A percentile compares a stretch with the other conserved stretches of the same genome.
These are phyloP conservation scores for Ormyrus thymus DNA, from an alignment of 2,888 invertebrate species.

Conservation along the genomic window DNA sequence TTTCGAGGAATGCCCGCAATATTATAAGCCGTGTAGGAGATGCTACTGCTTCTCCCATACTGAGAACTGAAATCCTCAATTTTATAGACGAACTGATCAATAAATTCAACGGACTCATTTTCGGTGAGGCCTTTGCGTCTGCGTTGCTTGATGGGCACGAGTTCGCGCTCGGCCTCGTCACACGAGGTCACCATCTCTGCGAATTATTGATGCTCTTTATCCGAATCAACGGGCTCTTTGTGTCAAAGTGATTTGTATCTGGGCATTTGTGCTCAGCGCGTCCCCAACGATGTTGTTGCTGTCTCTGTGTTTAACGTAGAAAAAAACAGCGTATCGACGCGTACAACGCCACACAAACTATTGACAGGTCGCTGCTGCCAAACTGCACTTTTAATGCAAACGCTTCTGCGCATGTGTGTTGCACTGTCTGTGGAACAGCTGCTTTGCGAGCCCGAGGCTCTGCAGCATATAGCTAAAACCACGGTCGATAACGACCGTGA, in stretches of 20 bases:
- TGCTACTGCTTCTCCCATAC: constrained; percentile 91
- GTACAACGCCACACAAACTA: constrained; percentile 41
- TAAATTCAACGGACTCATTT: constrained; percentile 72
- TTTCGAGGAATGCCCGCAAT: constrained; percentile 89
- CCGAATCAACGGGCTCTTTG: background rate
- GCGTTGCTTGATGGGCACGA: constrained; percentile 64
- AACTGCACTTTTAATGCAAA: constrained; percentile 6
- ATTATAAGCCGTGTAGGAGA: constrained; percentile 92
- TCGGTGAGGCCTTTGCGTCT: constrained; percentile 13
- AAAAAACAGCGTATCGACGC: background rate
- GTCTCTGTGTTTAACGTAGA: background rate
- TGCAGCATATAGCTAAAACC: no score
- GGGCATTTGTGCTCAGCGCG: constrained; percentile 18
- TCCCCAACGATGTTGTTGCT: constrained; percentile 6
- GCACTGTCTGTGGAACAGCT: no score
- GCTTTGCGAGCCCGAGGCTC: no score
- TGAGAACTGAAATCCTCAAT: constrained; percentile 91
- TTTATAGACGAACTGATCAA: constrained; percentile 87
- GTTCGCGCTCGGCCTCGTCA: constrained; percentile 68
- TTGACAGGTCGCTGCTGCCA: constrained; percentile 53
- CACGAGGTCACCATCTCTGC: constrained; percentile 67
- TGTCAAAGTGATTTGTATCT: background rate
- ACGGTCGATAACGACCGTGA: no score
- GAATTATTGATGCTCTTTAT: background rate
- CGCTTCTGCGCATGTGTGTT: background rate